A percentile compares a stretch with the other conserved stretches of the same genome.
phyloP scores from a whole-genome alignment of 2,113 vertebrate genomes.

The Daubentonia madagascariensis region DNA sequence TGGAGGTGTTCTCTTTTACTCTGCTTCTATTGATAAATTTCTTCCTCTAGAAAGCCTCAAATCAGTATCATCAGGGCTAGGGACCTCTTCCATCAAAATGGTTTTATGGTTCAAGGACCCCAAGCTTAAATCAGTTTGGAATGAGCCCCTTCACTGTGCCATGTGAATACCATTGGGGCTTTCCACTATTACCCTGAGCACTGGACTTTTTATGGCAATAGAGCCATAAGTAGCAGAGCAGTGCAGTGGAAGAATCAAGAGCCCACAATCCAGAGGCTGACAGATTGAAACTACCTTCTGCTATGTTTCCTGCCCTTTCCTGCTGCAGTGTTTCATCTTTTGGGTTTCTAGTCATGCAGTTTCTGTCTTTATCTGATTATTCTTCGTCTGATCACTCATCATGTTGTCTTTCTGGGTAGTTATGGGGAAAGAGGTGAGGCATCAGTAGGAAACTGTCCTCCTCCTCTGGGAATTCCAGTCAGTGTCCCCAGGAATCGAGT shows the following conservation, averaged over 20 bases:
- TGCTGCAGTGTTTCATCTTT: background rate
- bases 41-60: background rate
- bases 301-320: background rate
- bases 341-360: background rate
- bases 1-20: background rate
- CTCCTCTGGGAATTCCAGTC: background rate
- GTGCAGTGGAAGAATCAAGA: background rate
- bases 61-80: background rate
- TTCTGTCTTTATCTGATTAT: background rate
- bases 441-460: too few relatives aligned
- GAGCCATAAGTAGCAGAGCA: background rate
- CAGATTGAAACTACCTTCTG: background rate
- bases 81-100: background rate
- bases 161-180: background rate
- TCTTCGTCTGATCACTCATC: background rate
- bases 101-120: background rate
- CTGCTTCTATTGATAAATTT: background rate
- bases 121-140: background rate
- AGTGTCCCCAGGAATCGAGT: background rate
- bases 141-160: background rate
- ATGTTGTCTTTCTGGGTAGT: background rate
- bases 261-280: background rate
- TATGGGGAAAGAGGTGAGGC: background rate
- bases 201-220: background rate
- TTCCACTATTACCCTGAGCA: background rate